phyloP scores from a whole-genome alignment of 2,113 vertebrate genomes.

The Sebastes fasciatus region DNA sequence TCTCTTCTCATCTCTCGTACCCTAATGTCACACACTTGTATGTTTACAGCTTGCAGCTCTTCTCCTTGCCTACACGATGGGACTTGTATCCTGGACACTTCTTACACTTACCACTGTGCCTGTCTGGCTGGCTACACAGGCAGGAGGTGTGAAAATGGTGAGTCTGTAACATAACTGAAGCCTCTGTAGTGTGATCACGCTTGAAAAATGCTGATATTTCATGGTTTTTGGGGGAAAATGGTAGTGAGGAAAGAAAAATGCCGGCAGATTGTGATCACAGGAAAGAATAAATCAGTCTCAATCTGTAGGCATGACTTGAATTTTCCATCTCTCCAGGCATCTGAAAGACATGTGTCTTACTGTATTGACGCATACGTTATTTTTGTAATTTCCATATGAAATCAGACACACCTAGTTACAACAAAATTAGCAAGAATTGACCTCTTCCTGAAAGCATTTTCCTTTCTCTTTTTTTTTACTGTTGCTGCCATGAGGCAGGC shows the following conservation, averaged over 20 bases:
- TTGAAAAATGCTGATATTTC: neutral
- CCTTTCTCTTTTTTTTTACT: neutral
- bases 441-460: neutral
- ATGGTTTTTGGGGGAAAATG: neutral
- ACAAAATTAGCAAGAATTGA: neutral
- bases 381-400: neutral
- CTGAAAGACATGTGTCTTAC: neutral
- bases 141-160: conserved; percentile 92
- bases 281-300: neutral
- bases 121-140: conserved; percentile 97
- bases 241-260: neutral
- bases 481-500: conserved; percentile 24
- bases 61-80: conserved; percentile 96
- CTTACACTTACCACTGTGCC: conserved; percentile 89
- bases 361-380: neutral
- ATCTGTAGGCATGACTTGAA: neutral
- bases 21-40: conserved; percentile 24
- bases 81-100: conserved; percentile 90
- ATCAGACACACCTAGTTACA: conserved; percentile 30
- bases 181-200: neutral
- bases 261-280: neutral
- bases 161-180: conserved; percentile 32
- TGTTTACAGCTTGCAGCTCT: conserved; percentile 90
- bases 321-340: conserved; percentile 25
- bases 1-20: neutral